Percentiles rank a stretch among this genome's conserved stretches.
phyloP scores from a whole-genome alignment of 2,888 invertebrate species.

The Himalopsyche japonica region DNA sequence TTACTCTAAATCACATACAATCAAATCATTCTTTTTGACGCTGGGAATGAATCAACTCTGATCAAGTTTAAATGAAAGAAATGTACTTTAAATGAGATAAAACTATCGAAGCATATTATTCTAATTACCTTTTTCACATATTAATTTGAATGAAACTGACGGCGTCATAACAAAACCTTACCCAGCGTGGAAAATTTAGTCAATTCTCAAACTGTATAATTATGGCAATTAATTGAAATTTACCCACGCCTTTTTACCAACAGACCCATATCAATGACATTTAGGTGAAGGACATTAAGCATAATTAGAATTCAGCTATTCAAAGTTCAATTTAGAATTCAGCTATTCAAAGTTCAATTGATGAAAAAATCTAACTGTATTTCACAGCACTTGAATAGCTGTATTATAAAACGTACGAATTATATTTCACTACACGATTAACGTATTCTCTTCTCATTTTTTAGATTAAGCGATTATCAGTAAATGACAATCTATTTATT shows the following conservation, averaged over 20 bases:
- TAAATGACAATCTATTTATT: too few relatives aligned
- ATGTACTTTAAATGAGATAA: not conserved
- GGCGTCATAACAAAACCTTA: not conserved
- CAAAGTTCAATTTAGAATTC: not conserved
- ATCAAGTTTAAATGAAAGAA: not conserved
- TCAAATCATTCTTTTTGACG: too few relatives aligned
- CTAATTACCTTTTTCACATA: not conserved
- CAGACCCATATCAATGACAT: not conserved
- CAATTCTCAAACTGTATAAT: not conserved
- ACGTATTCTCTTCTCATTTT: too few relatives aligned
- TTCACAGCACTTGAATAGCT: too few relatives aligned
- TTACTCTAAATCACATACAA: too few relatives aligned
- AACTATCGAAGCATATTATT: not conserved
- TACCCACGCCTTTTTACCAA: slow-evolving; percentile 3
- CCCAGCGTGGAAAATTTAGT: not conserved
- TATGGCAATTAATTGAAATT: slow-evolving; percentile 11
- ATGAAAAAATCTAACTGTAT: too few relatives aligned
- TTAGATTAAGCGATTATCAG: too few relatives aligned
- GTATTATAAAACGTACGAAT: too few relatives aligned
- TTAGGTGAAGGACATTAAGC: slow-evolving; percentile 7
- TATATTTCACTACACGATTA: too few relatives aligned
- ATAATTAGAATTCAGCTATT: not conserved
- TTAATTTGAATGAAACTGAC: not conserved
- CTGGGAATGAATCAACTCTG: too few relatives aligned
- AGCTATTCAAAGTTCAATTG: too few relatives aligned